Conservation (phyloP, 1,140 invertebrate species). For the Dolichoris vasculosae region DNA sequence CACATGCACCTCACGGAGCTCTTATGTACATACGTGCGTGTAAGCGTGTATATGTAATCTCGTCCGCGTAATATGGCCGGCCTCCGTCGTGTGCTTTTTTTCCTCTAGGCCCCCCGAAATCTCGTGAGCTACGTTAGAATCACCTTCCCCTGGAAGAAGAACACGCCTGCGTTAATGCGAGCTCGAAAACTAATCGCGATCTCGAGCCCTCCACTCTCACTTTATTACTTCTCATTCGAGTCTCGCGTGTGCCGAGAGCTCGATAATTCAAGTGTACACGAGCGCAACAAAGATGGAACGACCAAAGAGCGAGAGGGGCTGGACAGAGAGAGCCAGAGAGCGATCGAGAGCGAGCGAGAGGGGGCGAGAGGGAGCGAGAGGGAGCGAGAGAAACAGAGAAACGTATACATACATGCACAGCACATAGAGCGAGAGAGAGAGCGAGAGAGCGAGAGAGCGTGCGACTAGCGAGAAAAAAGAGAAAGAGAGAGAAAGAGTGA, state of each 20-base stretch:
- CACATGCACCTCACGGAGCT: slow-evolving; percentile 6
- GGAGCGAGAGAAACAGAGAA: too few species aligned
- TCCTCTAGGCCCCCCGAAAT: not conserved
- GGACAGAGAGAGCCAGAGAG: not conserved
- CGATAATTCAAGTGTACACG: slow-evolving; percentile 45
- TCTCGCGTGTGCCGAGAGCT: slow-evolving; percentile 23
- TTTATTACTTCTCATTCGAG: not conserved
- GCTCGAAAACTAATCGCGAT: not conserved
- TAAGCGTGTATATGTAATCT: slow-evolving; percentile 36
- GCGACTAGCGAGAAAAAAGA: too few species aligned
- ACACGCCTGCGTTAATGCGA: not conserved
- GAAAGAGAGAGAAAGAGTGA: not conserved
- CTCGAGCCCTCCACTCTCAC: not conserved
- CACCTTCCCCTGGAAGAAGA: slow-evolving; percentile 16
- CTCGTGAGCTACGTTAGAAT: not conserved
- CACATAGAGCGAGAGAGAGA: not conserved
- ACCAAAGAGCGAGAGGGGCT: slow-evolving; percentile 6
- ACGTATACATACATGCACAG: too few species aligned
- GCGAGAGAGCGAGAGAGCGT: not conserved
- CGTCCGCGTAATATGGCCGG: slow-evolving; percentile 49
- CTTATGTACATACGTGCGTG: slow-evolving; percentile 34
- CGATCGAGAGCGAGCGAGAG: too few species aligned
- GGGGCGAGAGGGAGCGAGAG: not conserved
- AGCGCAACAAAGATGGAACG: slow-evolving; percentile 44
- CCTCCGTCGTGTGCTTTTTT: slow-evolving; percentile 34